These are phyloP conservation scores for Nesidiocoris tenuis DNA, from an alignment of 2,888 invertebrate species.

Conservation along the genomic window DNA sequence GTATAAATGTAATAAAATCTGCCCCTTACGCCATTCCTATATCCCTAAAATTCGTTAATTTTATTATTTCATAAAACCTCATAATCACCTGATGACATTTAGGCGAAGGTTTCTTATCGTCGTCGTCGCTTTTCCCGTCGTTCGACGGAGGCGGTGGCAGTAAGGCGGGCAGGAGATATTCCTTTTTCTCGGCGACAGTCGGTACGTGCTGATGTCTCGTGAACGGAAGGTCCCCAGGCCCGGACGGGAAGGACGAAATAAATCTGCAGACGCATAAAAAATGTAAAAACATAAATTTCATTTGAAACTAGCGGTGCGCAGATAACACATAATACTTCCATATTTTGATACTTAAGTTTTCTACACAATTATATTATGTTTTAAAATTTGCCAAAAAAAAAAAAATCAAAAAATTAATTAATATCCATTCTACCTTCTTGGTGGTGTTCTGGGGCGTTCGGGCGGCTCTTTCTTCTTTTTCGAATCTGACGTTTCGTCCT, in stretches of 20 bases:
- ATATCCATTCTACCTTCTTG: conserved; percentile 61
- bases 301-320: too few relatives aligned
- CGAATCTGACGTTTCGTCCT: background rate
- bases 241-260: conserved; percentile 52
- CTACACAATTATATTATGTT: too few relatives aligned
- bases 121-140: conserved; percentile 52
- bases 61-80: too few relatives aligned
- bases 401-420: conserved; percentile 80
- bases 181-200: conserved; percentile 80
- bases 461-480: conserved; percentile 42
- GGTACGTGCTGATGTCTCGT: conserved; percentile 63
- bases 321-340: too few relatives aligned
- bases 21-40: too few relatives aligned
- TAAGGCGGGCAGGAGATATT: conserved; percentile 57
- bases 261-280: background rate
- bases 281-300: too few relatives aligned
- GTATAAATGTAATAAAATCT: too few relatives aligned
- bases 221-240: conserved; percentile 73
- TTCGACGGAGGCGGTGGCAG: conserved; percentile 62
- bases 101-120: conserved; percentile 57
- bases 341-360: too few relatives aligned
- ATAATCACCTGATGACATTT: conserved; percentile 65
- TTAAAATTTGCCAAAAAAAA: too few relatives aligned
- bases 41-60: too few relatives aligned
- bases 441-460: conserved; percentile 53